These are phyloP conservation scores for Brachirus orientalis DNA, from an alignment of 2,113 vertebrate species.

Conservation along the genomic window DNA sequence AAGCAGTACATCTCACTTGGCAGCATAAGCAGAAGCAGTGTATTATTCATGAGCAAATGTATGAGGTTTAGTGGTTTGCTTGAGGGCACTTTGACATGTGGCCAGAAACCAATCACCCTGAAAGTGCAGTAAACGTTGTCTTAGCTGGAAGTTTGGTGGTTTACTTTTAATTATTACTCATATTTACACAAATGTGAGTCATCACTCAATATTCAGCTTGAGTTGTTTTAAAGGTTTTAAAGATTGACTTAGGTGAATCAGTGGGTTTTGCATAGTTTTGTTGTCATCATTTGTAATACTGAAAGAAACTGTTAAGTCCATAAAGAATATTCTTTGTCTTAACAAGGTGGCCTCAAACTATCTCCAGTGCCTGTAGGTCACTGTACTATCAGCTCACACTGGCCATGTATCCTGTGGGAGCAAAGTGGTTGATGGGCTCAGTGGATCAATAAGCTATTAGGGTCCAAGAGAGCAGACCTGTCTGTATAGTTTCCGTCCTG, in stretches of 20 bases:
- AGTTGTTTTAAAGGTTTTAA: background rate
- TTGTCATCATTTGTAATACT: background rate
- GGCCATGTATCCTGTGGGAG: constrained; percentile 29
- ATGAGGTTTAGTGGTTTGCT: constrained; percentile 15
- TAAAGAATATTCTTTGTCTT: constrained; percentile 25
- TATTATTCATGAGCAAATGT: constrained; percentile 11
- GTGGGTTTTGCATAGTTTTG: background rate
- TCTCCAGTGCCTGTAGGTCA: constrained; percentile 28
- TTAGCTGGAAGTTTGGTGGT: background rate
- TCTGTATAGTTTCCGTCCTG: constrained; percentile 31
- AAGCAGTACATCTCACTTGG: background rate
- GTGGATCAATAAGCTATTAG: constrained; percentile 72
- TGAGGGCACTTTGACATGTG: background rate
- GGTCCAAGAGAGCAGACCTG: constrained; percentile 37
- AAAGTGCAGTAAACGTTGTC: background rate
- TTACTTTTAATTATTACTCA: background rate
- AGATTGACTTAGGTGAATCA: too few relatives aligned
- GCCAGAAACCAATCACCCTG: background rate
- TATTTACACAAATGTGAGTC: background rate
- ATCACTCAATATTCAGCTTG: background rate
- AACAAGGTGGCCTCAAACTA: constrained; percentile 20
- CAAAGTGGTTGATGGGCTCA: constrained; percentile 42
- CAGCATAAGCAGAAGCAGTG: background rate
- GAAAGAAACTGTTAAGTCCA: background rate
- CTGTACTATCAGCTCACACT: constrained; percentile 28